Evolutionary conservation across 2,113 vertebrate genomes (phyloP).

Genomic region (Lampris incognitus): DNA sequence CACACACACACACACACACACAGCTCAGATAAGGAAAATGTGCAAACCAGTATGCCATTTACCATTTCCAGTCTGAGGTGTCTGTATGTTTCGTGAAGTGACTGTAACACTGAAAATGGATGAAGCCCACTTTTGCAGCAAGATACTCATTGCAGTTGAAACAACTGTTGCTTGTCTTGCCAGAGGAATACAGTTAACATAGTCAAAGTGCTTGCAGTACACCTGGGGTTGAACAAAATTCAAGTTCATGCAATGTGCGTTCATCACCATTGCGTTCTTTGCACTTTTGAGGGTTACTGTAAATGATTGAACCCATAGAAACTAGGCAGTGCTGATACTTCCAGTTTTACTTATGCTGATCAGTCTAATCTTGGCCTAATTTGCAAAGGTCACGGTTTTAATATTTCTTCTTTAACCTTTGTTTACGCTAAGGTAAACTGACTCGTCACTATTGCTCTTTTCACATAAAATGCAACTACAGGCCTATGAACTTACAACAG

Average conservation of each 20-base stretch:
- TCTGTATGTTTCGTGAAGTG: slow-evolving; percentile 27
- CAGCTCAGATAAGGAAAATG: slow-evolving; percentile 33
- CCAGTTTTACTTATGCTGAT: background rate
- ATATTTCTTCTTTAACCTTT: slow-evolving; percentile 7
- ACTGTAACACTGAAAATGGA: slow-evolving; percentile 27
- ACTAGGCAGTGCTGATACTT: background rate
- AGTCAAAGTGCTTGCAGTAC: slow-evolving; percentile 21
- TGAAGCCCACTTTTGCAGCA: slow-evolving; percentile 29
- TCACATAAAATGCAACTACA: background rate
- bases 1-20: background rate
- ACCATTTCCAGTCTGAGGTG: slow-evolving; percentile 37
- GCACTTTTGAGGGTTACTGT: slow-evolving; percentile 27
- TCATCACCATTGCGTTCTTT: slow-evolving; percentile 43
- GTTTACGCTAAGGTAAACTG: background rate
- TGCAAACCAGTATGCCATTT: slow-evolving; percentile 24
- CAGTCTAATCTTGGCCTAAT: background rate
- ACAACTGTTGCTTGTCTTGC: slow-evolving; percentile 31
- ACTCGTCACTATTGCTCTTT: background rate
- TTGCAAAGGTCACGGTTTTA: background rate
- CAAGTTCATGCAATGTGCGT: slow-evolving; percentile 36
- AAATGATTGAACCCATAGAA: slow-evolving; percentile 19
- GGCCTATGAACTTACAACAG: background rate
- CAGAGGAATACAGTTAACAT: slow-evolving; percentile 18
- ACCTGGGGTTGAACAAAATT: slow-evolving; percentile 18
- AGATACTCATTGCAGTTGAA: slow-evolving; percentile 38